These are phyloP conservation scores for Drosophila aldrichi DNA, from an alignment of 2,888 invertebrate genomes.

Conservation along the genomic window DNA sequence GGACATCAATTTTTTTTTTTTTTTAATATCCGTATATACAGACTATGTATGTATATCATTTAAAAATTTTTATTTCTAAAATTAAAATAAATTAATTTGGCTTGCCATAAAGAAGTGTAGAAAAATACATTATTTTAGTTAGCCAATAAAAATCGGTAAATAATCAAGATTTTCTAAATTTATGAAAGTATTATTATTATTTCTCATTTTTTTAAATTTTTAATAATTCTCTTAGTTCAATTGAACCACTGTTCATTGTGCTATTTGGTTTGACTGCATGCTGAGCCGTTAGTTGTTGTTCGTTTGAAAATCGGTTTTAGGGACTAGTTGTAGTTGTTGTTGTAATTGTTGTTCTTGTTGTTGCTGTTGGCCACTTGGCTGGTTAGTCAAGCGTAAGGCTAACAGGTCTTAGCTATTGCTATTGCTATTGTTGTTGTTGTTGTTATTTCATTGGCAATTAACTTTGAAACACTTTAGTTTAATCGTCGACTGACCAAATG, in stretches of 20 bases:
- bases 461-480: conserved; percentile 77
- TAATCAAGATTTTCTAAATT: too few species aligned
- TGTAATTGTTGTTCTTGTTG: background rate
- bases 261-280: conserved; percentile 57
- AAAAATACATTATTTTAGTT: too few species aligned
- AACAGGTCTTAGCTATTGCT: conserved; percentile 59
- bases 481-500: conserved; percentile 66
- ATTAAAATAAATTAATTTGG: too few species aligned
- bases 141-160: too few species aligned
- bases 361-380: conserved; percentile 35
- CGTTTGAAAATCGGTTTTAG: conserved; percentile 48
- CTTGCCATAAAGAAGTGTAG: too few species aligned
- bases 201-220: too few species aligned
- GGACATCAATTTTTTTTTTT: too few species aligned
- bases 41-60: too few species aligned
- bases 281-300: conserved; percentile 51
- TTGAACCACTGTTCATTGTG: conserved; percentile 14
- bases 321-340: background rate
- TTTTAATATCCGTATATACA: too few species aligned
- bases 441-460: conserved; percentile 66
- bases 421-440: conserved; percentile 35
- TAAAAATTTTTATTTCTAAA: too few species aligned
- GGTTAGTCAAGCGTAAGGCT: conserved; percentile 66
- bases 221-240: too few species aligned
- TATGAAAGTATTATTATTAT: too few species aligned